Evolutionary conservation across 2,888 invertebrate species (phyloP), one percentile per base, ranked within the genome.

Genomic region (Lepidochrysops patricia): DNA sequence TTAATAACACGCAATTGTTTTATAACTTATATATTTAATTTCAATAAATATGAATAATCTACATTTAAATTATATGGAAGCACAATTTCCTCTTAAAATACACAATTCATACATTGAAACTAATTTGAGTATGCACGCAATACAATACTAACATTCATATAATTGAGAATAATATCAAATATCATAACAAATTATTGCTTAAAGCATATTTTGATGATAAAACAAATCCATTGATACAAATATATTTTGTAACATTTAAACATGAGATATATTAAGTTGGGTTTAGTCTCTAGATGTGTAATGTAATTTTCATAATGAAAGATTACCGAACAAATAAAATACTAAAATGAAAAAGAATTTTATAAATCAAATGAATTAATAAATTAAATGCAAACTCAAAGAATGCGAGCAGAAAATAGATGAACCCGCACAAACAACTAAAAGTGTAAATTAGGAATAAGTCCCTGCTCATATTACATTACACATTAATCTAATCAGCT

Each of bases 51-150:
- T 59, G 52, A 59, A 59, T 35, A 59, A 52, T 32, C 59, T 59
- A 59, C 59, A 23, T 61, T 58, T 58, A 61, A 61, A 59, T 56
- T 61, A 61, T 58, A 57, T 58, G 61, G 61, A 61, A 61, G 61
- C 61, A 58, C 61, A 48, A 49, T 58, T 59, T 35, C 52, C 54
- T 61, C 58, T 32, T 49, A 23, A 27, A 27, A 56, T 57, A 58
- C 54, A 61, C n/a, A 34, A 56, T 56, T 58, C 35, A 58, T 34
- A 58, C 50, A 25, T 52, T 34, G 34, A 27, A 58, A 32, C 29
- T 54, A 54, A 50, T 29, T 54, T 32, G 54, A 54, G 29, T 54
- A 32, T 19, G 54, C 54, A 54, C 50, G 52, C 35, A 52, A 25
- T 58, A 34, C 13, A 25, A 23, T 50, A 34, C 49, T 58, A 58